Evolutionary conservation across 2,113 vertebrate species (phyloP), one percentile per base, ranked within the genome.

Genomic region (Pelecanus crispus): DNA sequence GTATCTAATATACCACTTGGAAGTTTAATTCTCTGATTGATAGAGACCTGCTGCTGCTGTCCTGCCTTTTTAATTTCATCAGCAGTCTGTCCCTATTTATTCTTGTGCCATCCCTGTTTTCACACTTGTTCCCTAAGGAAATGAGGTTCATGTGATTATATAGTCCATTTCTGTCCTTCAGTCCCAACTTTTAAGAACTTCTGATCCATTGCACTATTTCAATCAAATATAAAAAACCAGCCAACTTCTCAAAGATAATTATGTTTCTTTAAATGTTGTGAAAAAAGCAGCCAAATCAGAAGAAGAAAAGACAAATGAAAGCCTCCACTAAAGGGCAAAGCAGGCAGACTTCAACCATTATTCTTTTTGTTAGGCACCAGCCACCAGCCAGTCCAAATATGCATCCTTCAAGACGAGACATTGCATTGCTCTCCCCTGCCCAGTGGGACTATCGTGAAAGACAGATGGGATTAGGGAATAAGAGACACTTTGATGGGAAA

Each of bases 11-110:
- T 38, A 82, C 36, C 78, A 78, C 19, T 73, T 88, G 62, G 58
- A 93, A 92, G 81, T 78, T 80, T 95, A 87, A 90, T 91, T 83
- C 50, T 92, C 38, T 92, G 81, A 92, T 71, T 95, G 68, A 92
- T 67, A 73, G 47, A 92, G 74, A 88, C 40, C 49, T 95, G 45
- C 67, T 88, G 79, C 71, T 94, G 32, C 66, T 80, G 17, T 53
- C 49, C 32, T 53, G 61, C 31, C 40, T 95, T 90, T 87, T 91
- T 91, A 95, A 89, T 94, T 90, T 95, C 65, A 80, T 90, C 81
- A 94, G 53, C 58, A 65, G 31, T 45, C 66, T 82, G 40, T 29
- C 36, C 15, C 17, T 86, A 45, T 82, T 96, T 90, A 55, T 82
- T 91, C 36, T 80, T 68, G 9, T 61, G 9, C 10, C 14, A 29